Conservation (phyloP, 2,113 vertebrate species). For the Chaetops frenatus region DNA sequence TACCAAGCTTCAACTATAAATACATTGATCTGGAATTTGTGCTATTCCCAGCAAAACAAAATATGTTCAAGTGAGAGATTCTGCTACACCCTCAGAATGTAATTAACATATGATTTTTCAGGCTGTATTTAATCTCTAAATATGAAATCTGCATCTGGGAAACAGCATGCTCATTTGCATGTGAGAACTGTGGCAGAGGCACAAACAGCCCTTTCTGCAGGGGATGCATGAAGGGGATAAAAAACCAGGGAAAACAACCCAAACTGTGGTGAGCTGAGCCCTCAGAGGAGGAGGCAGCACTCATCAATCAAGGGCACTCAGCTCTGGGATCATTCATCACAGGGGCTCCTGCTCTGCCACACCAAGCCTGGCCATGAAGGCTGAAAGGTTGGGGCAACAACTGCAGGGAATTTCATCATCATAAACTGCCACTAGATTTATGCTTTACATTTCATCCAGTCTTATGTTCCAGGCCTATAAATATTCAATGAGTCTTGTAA, state of each 20-base stretch:
- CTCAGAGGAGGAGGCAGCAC: neutral
- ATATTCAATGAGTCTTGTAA: slow-evolving; percentile 36
- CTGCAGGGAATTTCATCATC: neutral
- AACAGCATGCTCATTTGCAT: slow-evolving; percentile 25
- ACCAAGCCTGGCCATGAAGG: neutral
- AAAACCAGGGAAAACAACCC: neutral
- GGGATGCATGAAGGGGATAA: neutral
- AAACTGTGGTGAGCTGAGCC: neutral
- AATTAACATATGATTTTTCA: slow-evolving; percentile 16
- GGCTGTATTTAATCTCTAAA: slow-evolving; percentile 31
- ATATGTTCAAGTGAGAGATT: neutral
- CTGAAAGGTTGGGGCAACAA: neutral
- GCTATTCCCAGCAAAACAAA: slow-evolving; percentile 39
- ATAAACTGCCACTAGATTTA: neutral
- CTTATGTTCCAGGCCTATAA: neutral
- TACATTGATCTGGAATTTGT: neutral
- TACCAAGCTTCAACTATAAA: neutral
- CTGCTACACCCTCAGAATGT: neutral
- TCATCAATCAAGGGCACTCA: neutral
- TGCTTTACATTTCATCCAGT: neutral
- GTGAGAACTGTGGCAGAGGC: neutral
- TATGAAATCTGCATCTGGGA: slow-evolving; percentile 22
- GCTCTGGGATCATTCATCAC: neutral
- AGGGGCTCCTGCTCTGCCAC: neutral
- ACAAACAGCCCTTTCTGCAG: neutral